Base-by-base conservation (phyloP, 2,888 invertebrate genomes). In the Parnassius smintheus region DNA sequence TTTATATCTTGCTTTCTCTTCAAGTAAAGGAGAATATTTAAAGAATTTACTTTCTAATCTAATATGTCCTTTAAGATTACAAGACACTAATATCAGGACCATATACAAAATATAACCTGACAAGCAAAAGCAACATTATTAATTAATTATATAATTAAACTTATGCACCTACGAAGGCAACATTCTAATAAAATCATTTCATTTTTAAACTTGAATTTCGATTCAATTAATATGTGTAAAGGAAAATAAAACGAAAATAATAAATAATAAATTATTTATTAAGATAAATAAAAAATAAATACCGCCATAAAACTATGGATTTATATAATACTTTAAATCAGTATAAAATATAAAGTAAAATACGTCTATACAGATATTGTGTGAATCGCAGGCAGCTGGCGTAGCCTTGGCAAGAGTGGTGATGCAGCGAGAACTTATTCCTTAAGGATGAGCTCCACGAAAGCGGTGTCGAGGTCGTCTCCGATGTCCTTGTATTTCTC, bases 401-500 rank as follows among this genome's bases (percentile, higher is more conserved):
- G 59, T 61, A 65, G 70, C 69, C 70, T 58, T 53, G 64, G 60
- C 52, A 53, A 64, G 7, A 59, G 62, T 67, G 70, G 83, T 59
- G 62, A 50, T 25, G 49, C 48, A 18, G 18, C 18, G 55, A 42
- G 44, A 55, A 41, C 56, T 88, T 94, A 94, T 91, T 94, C 94
- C 89, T 94, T 94, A 92, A 95, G 94, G 92, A 95, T 95, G 86
- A 97, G 96, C 91, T 97, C 97, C 93, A 98, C 98, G 94, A 99
- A 99, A 86, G 99, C 99, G 88, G 97, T 97, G 93, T 99, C 99
- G 95, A 99, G 95, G 93, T 99, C 99, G 95, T 99, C 99, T 94
- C 98, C 98, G 94, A 99, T 99, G 93, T 97, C 96, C 95, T 99
- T 99, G 98, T 98, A 99, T 92, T 98, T 98, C 94, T 99, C 99